Evolutionary conservation across 1,140 invertebrate genomes (phyloP).

Genomic region (Brachionus angularis): DNA sequence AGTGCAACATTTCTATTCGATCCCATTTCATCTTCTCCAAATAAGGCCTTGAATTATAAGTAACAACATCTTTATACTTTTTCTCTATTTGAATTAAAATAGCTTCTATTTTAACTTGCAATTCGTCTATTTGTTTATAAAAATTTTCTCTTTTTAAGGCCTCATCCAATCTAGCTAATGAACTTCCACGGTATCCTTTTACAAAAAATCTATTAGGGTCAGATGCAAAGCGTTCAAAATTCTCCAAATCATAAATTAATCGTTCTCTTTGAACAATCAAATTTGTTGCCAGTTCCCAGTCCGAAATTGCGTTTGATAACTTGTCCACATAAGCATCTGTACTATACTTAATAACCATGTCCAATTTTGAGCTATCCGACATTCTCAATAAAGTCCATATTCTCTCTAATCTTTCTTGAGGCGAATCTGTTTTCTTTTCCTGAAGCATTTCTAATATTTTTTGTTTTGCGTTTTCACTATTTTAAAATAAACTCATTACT

Average conservation of each 20-base stretch:
- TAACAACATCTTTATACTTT: conserved; percentile 29
- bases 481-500: not conserved
- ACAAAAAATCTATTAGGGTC: conserved; percentile 58
- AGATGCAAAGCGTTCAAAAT: conserved; percentile 56
- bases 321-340: conserved; percentile 50
- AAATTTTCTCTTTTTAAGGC: conserved; percentile 51
- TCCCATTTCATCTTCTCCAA: conserved; percentile 58
- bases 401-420: conserved; percentile 54
- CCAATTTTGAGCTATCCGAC: conserved; percentile 53
- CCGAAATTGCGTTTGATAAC: conserved; percentile 51
- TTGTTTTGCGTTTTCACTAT: conserved; percentile 12
- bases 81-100: conserved; percentile 24
- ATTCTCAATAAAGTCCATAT: conserved; percentile 55
- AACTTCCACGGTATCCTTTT: conserved; percentile 51
- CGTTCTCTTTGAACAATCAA: conserved; percentile 53
- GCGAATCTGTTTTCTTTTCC: conserved; percentile 19
- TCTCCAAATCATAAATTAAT: conserved; percentile 52
- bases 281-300: conserved; percentile 53
- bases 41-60: conserved; percentile 52
- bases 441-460: conserved; percentile 10
- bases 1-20: conserved; percentile 57
- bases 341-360: conserved; percentile 59
- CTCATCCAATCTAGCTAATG: conserved; percentile 53
- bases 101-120: conserved; percentile 38
- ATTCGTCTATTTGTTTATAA: conserved; percentile 45